These are phyloP conservation scores for Grammomys surdaster DNA, from an alignment of 2,113 vertebrate species.

Conservation along the genomic window DNA sequence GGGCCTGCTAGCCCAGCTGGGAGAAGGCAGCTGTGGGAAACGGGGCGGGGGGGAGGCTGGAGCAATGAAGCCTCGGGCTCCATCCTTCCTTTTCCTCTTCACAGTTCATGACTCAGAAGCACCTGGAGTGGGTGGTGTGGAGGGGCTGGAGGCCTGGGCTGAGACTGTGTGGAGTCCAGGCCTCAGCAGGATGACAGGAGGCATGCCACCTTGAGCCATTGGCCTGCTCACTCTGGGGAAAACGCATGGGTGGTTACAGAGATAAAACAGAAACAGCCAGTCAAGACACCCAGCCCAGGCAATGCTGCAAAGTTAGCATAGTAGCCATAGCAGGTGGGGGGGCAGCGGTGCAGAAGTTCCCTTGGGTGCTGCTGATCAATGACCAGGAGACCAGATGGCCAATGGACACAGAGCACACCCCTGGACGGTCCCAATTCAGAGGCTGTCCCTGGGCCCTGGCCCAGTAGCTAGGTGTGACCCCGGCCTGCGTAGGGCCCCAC, in stretches of 20 bases:
- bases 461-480: fast-evolving
- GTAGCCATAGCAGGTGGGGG: fast-evolving
- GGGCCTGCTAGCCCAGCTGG: slow-evolving; percentile 1
- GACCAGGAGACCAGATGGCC: not conserved
- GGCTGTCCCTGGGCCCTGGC: not conserved
- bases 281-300: not conserved
- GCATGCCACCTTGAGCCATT: not conserved
- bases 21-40: not conserved
- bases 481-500: not conserved
- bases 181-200: too few relatives aligned
- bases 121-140: not conserved
- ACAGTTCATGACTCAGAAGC: not conserved
- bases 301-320: not conserved
- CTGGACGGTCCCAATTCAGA: not conserved
- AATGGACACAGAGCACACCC: not conserved
- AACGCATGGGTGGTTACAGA: not conserved
- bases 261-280: not conserved
- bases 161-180: not conserved
- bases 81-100: not conserved
- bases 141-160: not conserved
- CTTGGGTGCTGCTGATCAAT: not conserved
- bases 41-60: not conserved
- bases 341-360: not conserved
- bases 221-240: not conserved
- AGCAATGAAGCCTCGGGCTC: not conserved